Conservation (phyloP, 2,113 vertebrate species). For the Paradoxurus hermaphroditus region DNA sequence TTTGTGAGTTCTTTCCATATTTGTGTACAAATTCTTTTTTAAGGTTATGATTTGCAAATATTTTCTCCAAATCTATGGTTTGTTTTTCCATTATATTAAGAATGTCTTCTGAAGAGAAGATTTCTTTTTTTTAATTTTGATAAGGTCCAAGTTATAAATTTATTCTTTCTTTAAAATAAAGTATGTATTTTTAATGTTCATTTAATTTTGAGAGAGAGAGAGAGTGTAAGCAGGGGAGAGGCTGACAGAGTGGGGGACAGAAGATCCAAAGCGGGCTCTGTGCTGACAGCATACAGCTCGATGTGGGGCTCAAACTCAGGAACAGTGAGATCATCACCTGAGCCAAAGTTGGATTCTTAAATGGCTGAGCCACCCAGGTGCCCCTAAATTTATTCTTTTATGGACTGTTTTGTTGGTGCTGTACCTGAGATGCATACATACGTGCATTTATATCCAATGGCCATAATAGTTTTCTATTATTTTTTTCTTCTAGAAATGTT, state of each 20-base stretch:
- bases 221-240: no score
- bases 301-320: no score
- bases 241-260: no score
- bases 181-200: no score
- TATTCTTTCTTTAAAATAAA: neutral
- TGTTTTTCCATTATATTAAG: neutral
- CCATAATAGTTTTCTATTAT: neutral
- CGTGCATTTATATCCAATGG: neutral
- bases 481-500: neutral
- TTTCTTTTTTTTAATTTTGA: neutral
- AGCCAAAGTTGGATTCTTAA: no score
- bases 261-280: no score
- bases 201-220: no score
- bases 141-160: neutral
- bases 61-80: neutral
- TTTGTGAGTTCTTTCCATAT: neutral
- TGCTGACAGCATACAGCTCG: no score
- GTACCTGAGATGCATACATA: neutral
- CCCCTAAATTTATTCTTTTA: neutral
- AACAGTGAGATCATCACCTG: no score
- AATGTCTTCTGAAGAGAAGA: neutral
- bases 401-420: neutral
- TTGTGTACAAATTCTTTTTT: neutral
- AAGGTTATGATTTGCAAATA: neutral
- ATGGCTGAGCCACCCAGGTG: no score